Evolutionary conservation across 2,888 invertebrate genomes (phyloP).

Genomic region (Andrena dorsata): DNA sequence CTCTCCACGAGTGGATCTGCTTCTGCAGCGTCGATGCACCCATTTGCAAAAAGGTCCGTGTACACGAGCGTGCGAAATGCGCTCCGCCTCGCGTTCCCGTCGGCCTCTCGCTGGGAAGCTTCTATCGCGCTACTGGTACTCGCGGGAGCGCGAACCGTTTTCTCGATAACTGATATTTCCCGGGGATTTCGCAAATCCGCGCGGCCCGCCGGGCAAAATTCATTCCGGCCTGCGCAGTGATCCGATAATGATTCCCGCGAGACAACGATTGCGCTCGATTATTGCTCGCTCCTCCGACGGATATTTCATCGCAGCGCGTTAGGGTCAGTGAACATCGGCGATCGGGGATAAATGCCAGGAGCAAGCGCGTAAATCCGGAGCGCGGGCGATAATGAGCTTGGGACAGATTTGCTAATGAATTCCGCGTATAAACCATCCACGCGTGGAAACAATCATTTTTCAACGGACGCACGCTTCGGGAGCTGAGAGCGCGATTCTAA

Average conservation of each 20-base stretch:
- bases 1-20: constrained; percentile 24
- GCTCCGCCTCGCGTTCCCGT: not conserved
- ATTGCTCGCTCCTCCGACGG: constrained; percentile 21
- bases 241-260: constrained; percentile 53
- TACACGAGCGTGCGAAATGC: constrained; percentile 31
- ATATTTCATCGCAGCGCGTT: constrained; percentile 65
- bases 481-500: not conserved
- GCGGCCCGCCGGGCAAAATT: constrained; percentile 21
- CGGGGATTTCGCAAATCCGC: constrained; percentile 19
- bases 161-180: constrained; percentile 15
- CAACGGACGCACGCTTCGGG: not conserved
- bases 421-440: not conserved
- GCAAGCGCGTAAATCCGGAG: constrained; percentile 14
- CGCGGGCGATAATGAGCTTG: constrained; percentile 6
- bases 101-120: not conserved
- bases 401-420: not conserved
- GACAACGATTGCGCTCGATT: constrained; percentile 51
- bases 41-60: constrained; percentile 3
- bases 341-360: constrained; percentile 15
- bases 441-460: not conserved
- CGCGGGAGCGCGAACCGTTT: constrained; percentile 11
- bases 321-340: constrained; percentile 65
- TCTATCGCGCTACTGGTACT: not conserved
- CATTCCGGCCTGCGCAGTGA: constrained; percentile 51
- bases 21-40: constrained; percentile 29